Evolutionary conservation across 1,140 invertebrate genomes (phyloP).

Genomic region (Brachionus paranguensis): DNA sequence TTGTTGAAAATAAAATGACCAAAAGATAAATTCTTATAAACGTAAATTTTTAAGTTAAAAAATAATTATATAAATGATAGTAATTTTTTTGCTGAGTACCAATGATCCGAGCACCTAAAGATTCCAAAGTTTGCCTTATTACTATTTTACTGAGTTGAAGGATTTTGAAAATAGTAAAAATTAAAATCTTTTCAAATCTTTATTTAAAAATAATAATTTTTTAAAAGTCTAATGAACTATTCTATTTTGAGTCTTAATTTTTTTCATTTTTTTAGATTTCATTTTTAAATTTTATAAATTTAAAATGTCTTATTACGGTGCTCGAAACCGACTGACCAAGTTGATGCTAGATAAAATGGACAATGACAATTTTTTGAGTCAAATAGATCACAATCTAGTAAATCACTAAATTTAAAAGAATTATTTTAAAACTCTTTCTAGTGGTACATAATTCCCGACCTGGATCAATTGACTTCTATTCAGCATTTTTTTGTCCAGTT

Average conservation of each 20-base stretch:
- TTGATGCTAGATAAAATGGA: slow-evolving; percentile 26
- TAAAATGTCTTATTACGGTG: not conserved
- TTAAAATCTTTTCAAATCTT: too few relatives aligned
- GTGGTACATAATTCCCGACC: not conserved
- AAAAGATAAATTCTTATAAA: too few relatives aligned
- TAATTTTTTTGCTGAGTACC: too few relatives aligned
- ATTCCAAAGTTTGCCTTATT: too few relatives aligned
- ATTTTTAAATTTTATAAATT: not conserved
- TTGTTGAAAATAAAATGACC: too few relatives aligned
- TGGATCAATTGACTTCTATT: not conserved
- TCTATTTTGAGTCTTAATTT: not conserved
- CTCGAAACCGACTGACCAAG: not conserved
- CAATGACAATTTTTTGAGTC: slow-evolving; percentile 28
- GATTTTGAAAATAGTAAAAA: too few relatives aligned
- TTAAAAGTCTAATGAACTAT: too few relatives aligned
- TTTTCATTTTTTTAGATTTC: not conserved
- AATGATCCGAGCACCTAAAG: too few relatives aligned
- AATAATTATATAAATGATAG: too few relatives aligned
- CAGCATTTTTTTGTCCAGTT: slow-evolving; percentile 61
- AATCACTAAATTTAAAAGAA: not conserved
- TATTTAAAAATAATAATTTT: too few relatives aligned
- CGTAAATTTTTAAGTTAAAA: too few relatives aligned
- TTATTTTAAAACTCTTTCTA: not conserved
- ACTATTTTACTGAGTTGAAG: too few relatives aligned
- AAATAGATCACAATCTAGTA: slow-evolving; percentile 19